Percentiles rank a stretch among this genome's conserved stretches.
phyloP scores from a whole-genome alignment of 2,113 vertebrate genomes.

The Psilopogon haemacephalus region DNA sequence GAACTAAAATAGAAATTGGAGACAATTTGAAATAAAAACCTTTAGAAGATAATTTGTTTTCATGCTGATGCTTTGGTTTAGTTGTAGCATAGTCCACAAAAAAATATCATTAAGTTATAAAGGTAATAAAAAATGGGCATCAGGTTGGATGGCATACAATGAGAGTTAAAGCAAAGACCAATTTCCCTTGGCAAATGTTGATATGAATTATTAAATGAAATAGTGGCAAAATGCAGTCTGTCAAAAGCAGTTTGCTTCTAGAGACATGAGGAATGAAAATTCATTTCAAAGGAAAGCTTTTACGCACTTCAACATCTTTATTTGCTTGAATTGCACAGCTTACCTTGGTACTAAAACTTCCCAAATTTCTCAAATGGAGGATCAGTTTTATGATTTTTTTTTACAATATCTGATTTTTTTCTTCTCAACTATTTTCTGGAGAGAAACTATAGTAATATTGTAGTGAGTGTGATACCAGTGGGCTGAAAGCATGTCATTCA shows the following conservation, averaged over 20 bases:
- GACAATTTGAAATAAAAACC: background rate
- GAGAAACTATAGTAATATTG: background rate
- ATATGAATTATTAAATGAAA: conserved; percentile 71
- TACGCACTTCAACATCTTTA: background rate
- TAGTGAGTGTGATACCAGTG: background rate
- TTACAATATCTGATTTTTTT: background rate
- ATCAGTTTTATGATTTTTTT: background rate
- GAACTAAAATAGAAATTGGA: background rate
- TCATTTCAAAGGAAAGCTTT: conserved; percentile 46
- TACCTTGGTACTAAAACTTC: background rate
- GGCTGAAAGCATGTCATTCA: background rate
- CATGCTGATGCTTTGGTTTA: background rate
- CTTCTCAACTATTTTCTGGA: background rate
- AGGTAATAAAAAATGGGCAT: background rate
- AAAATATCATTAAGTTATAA: background rate
- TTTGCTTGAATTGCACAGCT: conserved; percentile 46
- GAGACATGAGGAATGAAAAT: conserved; percentile 48
- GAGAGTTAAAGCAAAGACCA: background rate
- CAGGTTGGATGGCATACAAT: background rate
- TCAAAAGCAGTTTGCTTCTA: conserved; percentile 58
- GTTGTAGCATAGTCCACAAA: background rate
- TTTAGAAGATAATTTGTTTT: background rate
- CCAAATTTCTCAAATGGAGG: background rate
- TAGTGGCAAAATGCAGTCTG: conserved; percentile 54
- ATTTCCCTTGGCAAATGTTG: conserved; percentile 46